Base-by-base conservation (phyloP, 2,888 invertebrate species). In the Scaptomyza flava region DNA sequence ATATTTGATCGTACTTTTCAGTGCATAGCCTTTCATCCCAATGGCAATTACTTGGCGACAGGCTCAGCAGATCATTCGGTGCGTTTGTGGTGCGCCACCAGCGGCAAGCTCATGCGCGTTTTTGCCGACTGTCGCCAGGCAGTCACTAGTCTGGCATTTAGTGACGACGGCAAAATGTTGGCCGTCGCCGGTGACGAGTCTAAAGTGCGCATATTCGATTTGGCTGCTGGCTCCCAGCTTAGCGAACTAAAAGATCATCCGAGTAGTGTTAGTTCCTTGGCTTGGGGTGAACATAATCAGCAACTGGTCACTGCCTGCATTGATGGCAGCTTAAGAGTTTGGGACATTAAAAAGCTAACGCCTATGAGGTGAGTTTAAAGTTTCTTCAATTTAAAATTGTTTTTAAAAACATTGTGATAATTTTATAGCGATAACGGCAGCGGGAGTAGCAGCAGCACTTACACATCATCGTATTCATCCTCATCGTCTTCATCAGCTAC, bases 21-120 rank as follows among this genome's bases (percentile, higher is more conserved):
- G 91, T 89, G 91, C 57, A 68, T 92, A n/a, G 95, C 95, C 86
- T 98, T 98, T 93, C 98, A 98, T 93, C 97, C 98, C 0, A 98
- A 98, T 92, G 96, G 96, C 77, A 94, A 95, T 81, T 98, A 98
- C 91, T 90, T 98, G 77, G 98, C 97, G 38, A 96, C 97, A 0
- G 98, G 98, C 9, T 97, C 98, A 2, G 94, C 96, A n/a, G 98
- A 98, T 93, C 95, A 96, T 90, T 96, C 96, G 41, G 95, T 98
- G 50, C 94, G 98, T 34, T 92, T 98, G 84, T 98, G 98, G 98
- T 95, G 95, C 77, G 94, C 97, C 56, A 95, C 96, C 68, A 96
- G 96, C 89, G 97, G 96, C 11, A 95, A 95, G 77, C 93, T 96
- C 52, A 95, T 97, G 72, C 94, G 98, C 57, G 94, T 98, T 42